A percentile compares a stretch with the other conserved stretches of the same genome.
Evolutionary conservation across 37 sponge, comb jelly and placozoan genomes (phyloP).

Genomic region (Spongia lamella): DNA sequence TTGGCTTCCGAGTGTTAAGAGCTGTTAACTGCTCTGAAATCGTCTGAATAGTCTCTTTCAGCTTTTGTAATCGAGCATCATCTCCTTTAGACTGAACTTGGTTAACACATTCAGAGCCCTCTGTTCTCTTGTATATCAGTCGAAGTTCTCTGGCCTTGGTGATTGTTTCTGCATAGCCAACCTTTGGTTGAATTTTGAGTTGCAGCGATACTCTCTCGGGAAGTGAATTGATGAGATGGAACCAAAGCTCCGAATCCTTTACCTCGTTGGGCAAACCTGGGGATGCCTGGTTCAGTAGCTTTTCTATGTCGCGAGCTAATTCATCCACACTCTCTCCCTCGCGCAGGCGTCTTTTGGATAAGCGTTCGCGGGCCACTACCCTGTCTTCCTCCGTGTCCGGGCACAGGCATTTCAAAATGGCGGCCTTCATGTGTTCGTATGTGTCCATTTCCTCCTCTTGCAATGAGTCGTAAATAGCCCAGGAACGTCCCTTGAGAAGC

Average conservation of each 20-base stretch:
- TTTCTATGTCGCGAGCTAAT: slow-evolving; percentile 8
- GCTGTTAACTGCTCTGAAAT: neutral
- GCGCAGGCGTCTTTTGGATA: neutral
- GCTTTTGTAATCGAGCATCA: neutral
- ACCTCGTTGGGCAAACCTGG: neutral
- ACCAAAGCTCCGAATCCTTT: neutral
- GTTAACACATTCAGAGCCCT: neutral
- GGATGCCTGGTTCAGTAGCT: slow-evolving; percentile 2
- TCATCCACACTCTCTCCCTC: slow-evolving; percentile 9
- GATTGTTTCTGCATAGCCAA: neutral
- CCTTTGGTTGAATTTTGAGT: neutral
- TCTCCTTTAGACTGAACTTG: neutral
- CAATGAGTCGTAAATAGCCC: slow-evolving; percentile 12
- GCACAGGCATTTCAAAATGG: neutral
- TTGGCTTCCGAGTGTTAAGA: neutral
- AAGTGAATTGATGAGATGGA: neutral
- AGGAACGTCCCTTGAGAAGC: neutral
- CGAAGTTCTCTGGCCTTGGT: slow-evolving; percentile 7
- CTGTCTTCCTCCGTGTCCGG: slow-evolving; percentile 16
- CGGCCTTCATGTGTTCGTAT: neutral
- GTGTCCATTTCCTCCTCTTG: neutral
- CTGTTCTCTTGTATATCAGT: neutral
- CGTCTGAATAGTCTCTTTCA: neutral
- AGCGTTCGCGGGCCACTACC: neutral
- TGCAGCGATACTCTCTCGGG: slow-evolving; percentile 1